Percentiles rank a stretch among this genome's conserved stretches.
phyloP scores from a whole-genome alignment of 2,797 vertebrate genomes.

The Coracias cyanogaster region DNA sequence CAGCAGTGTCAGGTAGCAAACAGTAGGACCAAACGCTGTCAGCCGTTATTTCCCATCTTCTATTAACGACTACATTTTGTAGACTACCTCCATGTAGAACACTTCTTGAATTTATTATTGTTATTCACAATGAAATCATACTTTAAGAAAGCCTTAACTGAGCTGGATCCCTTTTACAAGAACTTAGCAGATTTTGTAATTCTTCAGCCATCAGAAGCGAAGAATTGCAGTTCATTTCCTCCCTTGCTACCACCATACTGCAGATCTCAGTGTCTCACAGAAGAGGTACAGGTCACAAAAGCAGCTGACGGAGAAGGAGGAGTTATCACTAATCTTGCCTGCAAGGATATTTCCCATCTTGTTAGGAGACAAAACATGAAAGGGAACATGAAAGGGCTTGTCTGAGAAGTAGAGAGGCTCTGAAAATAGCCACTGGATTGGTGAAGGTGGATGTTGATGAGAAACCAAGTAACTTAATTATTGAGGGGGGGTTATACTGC shows the following conservation, averaged over 20 bases:
- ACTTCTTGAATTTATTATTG: not conserved
- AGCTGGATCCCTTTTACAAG: not conserved
- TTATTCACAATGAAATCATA: not conserved
- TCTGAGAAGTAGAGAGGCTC: not conserved
- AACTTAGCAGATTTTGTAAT: not conserved
- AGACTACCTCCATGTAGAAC: not conserved
- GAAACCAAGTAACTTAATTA: not conserved
- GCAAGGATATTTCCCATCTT: not conserved
- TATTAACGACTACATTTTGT: not conserved
- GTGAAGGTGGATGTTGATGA: not conserved
- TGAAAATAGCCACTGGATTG: constrained; percentile 2
- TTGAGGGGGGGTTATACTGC: not conserved
- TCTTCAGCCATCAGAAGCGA: not conserved
- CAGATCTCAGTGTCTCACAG: not conserved
- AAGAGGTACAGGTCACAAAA: not conserved
- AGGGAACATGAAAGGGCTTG: not conserved
- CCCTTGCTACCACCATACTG: not conserved
- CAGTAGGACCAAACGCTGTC: not conserved
- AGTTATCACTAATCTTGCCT: not conserved
- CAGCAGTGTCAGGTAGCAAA: not conserved
- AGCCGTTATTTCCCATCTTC: not conserved
- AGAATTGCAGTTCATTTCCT: not conserved
- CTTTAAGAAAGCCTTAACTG: not conserved
- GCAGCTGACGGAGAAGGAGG: not conserved
- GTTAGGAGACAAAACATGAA: not conserved